These are phyloP conservation scores for Lamprologus sp. DNA, from an alignment of 2,113 vertebrate genomes.

Conservation along the genomic window DNA sequence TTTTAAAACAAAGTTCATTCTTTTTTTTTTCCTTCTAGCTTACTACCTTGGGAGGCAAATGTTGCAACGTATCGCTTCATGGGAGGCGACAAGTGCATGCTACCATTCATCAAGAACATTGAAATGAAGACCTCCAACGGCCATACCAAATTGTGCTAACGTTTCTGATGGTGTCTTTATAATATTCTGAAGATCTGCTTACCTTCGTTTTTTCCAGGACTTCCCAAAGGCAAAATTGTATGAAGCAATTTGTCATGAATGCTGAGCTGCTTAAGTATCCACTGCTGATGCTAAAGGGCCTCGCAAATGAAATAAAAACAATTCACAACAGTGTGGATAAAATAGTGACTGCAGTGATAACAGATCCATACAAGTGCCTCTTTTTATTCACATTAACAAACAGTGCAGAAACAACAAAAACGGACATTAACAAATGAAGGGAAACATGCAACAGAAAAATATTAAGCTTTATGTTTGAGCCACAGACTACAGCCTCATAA, in stretches of 20 bases:
- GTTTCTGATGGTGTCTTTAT: background rate
- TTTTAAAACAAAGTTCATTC: background rate
- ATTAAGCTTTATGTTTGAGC: conserved; percentile 2
- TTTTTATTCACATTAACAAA: conserved; percentile 72
- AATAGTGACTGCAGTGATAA: background rate
- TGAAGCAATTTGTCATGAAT: background rate
- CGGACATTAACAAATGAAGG: conserved; percentile 37
- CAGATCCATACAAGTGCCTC: conserved; percentile 64
- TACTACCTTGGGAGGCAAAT: conserved; percentile 64
- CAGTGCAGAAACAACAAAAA: conserved; percentile 48
- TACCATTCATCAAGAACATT: conserved; percentile 63
- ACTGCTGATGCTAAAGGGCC: background rate
- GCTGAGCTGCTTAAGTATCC: background rate
- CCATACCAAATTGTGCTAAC: conserved; percentile 11
- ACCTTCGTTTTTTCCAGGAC: background rate
- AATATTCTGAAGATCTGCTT: background rate
- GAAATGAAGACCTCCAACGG: conserved; percentile 40
- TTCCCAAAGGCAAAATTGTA: background rate
- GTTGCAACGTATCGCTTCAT: conserved; percentile 64
- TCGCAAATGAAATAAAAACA: background rate
- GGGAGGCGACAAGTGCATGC: conserved; percentile 69
- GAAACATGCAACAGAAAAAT: conserved; percentile 59
- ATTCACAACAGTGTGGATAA: background rate
- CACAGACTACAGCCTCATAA: conserved; percentile 4
- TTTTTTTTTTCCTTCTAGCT: background rate